Evolutionary conservation across 2,888 invertebrate species (phyloP).

Genomic region (Brenthis daphne): DNA sequence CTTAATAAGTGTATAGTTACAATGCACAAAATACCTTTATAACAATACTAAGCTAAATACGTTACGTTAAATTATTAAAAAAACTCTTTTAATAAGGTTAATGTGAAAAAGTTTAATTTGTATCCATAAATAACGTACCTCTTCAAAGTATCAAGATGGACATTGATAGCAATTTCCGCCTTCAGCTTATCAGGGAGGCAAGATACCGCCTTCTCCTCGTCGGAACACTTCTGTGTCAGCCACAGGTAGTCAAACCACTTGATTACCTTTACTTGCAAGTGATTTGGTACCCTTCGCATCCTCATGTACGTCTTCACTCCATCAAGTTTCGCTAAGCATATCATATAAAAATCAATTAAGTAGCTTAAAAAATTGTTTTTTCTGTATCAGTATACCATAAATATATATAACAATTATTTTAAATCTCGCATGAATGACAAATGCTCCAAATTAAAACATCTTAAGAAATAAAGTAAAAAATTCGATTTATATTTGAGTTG

Average conservation of each 20-base stretch:
- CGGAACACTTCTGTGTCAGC: constrained; percentile 99
- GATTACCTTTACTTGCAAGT: constrained; percentile 97
- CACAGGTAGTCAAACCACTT: constrained; percentile 99
- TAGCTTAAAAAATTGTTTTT: too few species aligned
- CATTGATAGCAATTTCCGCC: constrained; percentile 99
- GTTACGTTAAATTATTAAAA: too few species aligned
- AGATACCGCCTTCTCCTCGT: constrained; percentile 97
- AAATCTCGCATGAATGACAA: too few species aligned
- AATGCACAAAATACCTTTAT: too few species aligned
- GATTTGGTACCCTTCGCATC: constrained; percentile 96
- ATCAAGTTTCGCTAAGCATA: constrained; percentile 92
- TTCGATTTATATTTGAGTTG: background rate
- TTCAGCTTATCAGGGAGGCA: constrained; percentile 98
- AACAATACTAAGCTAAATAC: too few species aligned
- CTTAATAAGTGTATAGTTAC: too few species aligned
- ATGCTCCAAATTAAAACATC: background rate
- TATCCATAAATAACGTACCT: constrained; percentile 54
- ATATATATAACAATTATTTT: too few species aligned
- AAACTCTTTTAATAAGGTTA: too few species aligned
- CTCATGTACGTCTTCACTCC: constrained; percentile 99
- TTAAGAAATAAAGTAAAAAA: background rate
- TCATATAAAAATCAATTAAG: background rate
- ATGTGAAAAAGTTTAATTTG: background rate
- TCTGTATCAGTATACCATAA: too few species aligned
- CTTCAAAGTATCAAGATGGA: constrained; percentile 98